Evolutionary conservation across 2,113 vertebrate species (phyloP).

Genomic region (Gallinago undulata): DNA sequence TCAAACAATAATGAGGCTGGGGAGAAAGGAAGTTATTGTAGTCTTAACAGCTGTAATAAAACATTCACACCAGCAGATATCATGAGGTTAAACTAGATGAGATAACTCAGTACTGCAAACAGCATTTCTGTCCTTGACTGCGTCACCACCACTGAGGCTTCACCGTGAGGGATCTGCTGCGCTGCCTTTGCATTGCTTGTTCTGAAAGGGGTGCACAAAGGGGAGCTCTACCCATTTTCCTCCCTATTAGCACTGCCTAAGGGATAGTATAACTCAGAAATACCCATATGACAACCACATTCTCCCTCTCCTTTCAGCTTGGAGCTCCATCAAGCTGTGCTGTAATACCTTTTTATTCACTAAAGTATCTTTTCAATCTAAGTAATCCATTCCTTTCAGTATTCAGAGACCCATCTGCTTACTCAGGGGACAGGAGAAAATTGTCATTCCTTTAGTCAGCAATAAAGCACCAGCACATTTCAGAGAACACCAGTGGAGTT

Average conservation of each 20-base stretch:
- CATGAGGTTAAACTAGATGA: not conserved
- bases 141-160: not conserved
- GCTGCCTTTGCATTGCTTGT: not conserved
- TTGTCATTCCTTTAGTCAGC: conserved; percentile 9
- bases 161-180: not conserved
- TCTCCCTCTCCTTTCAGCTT: not conserved
- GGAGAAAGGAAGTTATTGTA: not conserved
- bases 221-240: not conserved
- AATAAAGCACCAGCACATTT: conserved; percentile 11
- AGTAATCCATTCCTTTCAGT: not conserved
- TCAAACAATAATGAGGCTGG: not conserved
- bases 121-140: not conserved
- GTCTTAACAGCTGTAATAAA: not conserved
- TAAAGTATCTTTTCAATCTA: not conserved
- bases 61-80: not conserved
- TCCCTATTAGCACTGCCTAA: not conserved
- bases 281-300: not conserved
- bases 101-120: not conserved
- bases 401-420: not conserved
- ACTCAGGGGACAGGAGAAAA: not conserved
- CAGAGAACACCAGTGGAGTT: not conserved
- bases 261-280: not conserved
- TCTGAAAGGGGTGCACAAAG: not conserved
- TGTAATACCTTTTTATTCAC: conserved; percentile 1
- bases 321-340: not conserved